Conservation (phyloP, 2,797 vertebrate species). For the Chanos chanos region DNA sequence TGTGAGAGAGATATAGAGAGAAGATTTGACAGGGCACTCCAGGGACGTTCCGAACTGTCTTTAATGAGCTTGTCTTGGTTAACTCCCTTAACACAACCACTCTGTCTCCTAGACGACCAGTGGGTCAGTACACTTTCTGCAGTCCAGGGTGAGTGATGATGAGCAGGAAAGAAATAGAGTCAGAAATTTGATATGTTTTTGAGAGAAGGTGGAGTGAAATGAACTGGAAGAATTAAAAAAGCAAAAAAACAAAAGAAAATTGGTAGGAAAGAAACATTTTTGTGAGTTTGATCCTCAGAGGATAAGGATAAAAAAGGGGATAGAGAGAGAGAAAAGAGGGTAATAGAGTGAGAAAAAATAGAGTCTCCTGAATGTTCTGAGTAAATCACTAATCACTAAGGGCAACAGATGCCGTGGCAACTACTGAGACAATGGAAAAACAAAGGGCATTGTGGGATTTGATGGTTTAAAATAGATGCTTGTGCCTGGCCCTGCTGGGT, state of each 20-base stretch:
- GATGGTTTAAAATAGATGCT: too few relatives aligned
- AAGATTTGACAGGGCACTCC: too few relatives aligned
- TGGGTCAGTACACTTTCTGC: constrained; percentile 13
- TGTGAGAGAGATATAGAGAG: neutral
- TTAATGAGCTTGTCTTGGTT: constrained; percentile 32
- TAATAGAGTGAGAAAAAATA: neutral
- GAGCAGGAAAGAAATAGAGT: neutral
- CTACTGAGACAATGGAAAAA: constrained; percentile 1
- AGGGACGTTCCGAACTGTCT: constrained; percentile 20
- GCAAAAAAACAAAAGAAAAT: neutral
- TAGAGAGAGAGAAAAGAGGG: neutral
- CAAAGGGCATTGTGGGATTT: neutral
- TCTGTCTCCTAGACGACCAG: constrained; percentile 4
- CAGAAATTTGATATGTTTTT: constrained; percentile 5
- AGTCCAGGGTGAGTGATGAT: too few relatives aligned
- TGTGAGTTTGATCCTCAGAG: neutral
- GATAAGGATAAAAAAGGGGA: neutral
- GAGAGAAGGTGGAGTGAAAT: too few relatives aligned
- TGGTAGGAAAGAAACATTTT: neutral
- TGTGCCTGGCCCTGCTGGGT: too few relatives aligned
- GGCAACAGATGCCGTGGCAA: constrained; percentile 16
- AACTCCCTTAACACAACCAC: neutral
- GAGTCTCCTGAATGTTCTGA: constrained; percentile 1
- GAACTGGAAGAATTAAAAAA: too few relatives aligned
- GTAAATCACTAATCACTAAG: constrained; percentile 18